Evolutionary conservation across 2,888 invertebrate genomes (phyloP).

Genomic region (Lycaena phlaeas): DNA sequence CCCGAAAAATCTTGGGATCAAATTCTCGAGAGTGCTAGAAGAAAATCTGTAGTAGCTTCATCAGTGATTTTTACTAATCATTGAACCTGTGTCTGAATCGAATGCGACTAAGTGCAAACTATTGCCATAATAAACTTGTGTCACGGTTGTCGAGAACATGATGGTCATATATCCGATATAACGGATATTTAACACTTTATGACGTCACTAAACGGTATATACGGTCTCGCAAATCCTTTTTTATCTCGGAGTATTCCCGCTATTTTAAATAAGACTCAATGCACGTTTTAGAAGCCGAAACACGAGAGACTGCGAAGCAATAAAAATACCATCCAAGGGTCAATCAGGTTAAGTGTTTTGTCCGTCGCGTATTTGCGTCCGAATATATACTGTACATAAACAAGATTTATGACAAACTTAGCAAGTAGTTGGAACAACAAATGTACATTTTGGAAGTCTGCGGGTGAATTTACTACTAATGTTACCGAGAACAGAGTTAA

Average conservation of each 20-base stretch:
- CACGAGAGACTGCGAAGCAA: slow-evolving; percentile 36
- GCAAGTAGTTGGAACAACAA: slow-evolving; percentile 45
- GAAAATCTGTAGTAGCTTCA: too few relatives aligned
- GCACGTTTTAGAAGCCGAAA: slow-evolving; percentile 27
- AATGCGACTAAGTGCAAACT: too few relatives aligned
- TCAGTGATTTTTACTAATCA: too few relatives aligned
- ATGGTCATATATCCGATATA: too few relatives aligned
- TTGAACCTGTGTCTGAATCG: too few relatives aligned
- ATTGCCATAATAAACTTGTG: too few relatives aligned
- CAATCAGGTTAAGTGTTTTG: slow-evolving; percentile 61
- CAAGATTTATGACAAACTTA: slow-evolving; percentile 43
- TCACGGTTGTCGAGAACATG: too few relatives aligned
- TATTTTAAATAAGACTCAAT: slow-evolving; percentile 17
- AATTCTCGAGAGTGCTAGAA: too few relatives aligned
- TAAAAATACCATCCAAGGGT: slow-evolving; percentile 57
- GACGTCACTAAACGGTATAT: too few relatives aligned
- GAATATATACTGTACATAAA: slow-evolving; percentile 38
- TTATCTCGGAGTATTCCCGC: slow-evolving; percentile 14
- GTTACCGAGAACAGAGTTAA: slow-evolving; percentile 12
- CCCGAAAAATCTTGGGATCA: too few relatives aligned
- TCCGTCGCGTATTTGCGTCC: slow-evolving; percentile 37
- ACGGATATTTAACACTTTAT: too few relatives aligned
- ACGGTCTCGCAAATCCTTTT: slow-evolving; percentile 2
- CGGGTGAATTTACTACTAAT: slow-evolving; percentile 20
- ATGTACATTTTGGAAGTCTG: slow-evolving; percentile 20